Conservation (phyloP, 2,113 vertebrate species). For the Silurus asotus region DNA sequence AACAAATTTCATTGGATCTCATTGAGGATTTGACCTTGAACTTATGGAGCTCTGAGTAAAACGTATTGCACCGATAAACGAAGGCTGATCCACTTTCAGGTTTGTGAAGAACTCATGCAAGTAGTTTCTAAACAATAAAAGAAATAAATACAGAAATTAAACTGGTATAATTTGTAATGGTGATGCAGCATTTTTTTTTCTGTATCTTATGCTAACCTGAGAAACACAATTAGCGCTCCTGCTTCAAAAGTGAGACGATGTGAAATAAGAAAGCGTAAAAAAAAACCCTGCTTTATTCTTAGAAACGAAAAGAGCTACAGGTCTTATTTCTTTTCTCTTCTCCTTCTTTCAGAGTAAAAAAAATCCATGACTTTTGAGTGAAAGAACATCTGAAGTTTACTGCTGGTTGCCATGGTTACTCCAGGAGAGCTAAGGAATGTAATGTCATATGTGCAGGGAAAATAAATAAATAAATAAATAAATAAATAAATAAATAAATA, state of each 20-base stretch:
- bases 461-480: background rate
- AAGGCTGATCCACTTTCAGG: background rate
- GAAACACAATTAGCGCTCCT: constrained; percentile 59
- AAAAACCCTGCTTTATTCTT: constrained; percentile 56
- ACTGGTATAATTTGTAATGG: no score
- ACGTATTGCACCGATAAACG: background rate
- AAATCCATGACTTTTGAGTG: background rate
- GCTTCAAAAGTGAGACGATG: constrained; percentile 42
- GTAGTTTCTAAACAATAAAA: background rate
- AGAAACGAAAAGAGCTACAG: constrained; percentile 49
- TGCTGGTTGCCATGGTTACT: background rate
- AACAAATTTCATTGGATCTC: no score
- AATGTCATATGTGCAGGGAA: no score
- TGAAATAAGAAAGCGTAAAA: constrained; percentile 47
- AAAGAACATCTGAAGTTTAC: background rate
- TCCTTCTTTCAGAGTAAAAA: constrained; percentile 44
- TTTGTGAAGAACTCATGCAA: background rate
- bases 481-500: no score
- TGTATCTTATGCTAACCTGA: background rate
- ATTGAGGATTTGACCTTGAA: no score
- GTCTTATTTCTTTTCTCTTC: constrained; percentile 55
- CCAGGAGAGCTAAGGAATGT: background rate
- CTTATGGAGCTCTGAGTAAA: no score
- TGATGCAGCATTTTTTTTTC: background rate
- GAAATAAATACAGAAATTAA: no score